Conservation (phyloP, 1,140 invertebrate genomes). For the Teleopsis dalmanni region DNA sequence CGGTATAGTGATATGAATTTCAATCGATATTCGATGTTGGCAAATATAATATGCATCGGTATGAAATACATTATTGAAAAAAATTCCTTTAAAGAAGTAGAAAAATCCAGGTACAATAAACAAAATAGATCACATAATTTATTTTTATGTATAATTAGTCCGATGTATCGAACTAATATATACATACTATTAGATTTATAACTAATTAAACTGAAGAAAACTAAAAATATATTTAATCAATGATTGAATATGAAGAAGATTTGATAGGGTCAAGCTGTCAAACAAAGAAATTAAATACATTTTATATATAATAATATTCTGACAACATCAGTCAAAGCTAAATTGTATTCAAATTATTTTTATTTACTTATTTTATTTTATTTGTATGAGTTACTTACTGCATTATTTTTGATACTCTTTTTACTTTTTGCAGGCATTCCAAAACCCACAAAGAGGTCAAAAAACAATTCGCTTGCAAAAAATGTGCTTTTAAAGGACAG, state of each 20-base stretch:
- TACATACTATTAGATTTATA: too few species aligned
- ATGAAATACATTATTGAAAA: too few species aligned
- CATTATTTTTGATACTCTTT: background rate
- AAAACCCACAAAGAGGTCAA: slow-evolving; percentile 46
- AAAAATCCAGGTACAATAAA: too few species aligned
- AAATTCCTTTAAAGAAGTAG: too few species aligned
- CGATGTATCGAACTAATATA: too few species aligned
- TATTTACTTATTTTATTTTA: background rate
- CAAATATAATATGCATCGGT: too few species aligned
- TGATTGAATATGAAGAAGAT: background rate
- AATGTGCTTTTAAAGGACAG: slow-evolving; percentile 59
- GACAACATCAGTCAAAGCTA: background rate
- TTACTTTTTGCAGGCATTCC: slow-evolving; percentile 47
- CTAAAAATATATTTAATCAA: background rate
- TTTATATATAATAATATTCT: background rate
- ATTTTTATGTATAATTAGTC: too few species aligned
- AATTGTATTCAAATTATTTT: background rate
- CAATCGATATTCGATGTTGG: too few species aligned
- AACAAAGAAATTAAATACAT: background rate
- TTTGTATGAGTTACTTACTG: background rate
- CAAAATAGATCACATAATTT: too few species aligned
- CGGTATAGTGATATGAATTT: too few species aligned
- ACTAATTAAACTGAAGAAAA: background rate
- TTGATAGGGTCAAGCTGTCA: background rate
- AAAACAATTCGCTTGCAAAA: slow-evolving; percentile 54